Conservation (phyloP, 2,888 invertebrate genomes). For the Athalia rosae region DNA sequence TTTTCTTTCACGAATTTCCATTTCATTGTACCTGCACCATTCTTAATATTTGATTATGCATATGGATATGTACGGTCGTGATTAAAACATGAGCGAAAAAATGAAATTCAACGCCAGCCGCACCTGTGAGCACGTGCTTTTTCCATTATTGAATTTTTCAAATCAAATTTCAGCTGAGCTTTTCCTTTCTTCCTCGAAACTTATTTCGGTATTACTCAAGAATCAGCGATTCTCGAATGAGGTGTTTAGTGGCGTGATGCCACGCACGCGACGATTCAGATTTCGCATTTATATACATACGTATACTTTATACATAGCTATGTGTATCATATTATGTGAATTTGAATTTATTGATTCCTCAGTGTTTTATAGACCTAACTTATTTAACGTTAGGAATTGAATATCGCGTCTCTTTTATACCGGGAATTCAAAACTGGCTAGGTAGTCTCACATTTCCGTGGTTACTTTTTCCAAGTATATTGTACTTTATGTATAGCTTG, state of each 20-base stretch:
- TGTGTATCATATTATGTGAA: not conserved
- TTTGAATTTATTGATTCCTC: not conserved
- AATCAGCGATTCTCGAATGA: not conserved
- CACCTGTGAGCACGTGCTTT: too few species aligned
- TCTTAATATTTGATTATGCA: too few species aligned
- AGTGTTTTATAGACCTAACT: not conserved
- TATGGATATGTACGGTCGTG: too few species aligned
- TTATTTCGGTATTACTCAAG: not conserved
- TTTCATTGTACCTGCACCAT: too few species aligned
- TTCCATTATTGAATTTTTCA: too few species aligned
- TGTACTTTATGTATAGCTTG: not conserved
- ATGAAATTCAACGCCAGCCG: too few species aligned
- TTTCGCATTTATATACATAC: slow-evolving; percentile 20
- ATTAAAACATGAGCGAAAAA: too few species aligned
- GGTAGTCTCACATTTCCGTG: not conserved
- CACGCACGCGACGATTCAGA: slow-evolving; percentile 41
- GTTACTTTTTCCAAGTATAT: not conserved
- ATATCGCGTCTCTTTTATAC: not conserved
- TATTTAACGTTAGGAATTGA: too few species aligned
- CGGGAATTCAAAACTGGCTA: not conserved
- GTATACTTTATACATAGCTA: not conserved
- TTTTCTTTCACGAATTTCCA: too few species aligned
- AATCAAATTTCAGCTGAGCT: too few species aligned
- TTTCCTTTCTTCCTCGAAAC: too few species aligned
- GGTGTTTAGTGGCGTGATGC: slow-evolving; percentile 34